Evolutionary conservation across 2,113 vertebrate genomes (phyloP), one percentile per base, ranked within the genome.

Genomic region (Ancistrus triradiatus): DNA sequence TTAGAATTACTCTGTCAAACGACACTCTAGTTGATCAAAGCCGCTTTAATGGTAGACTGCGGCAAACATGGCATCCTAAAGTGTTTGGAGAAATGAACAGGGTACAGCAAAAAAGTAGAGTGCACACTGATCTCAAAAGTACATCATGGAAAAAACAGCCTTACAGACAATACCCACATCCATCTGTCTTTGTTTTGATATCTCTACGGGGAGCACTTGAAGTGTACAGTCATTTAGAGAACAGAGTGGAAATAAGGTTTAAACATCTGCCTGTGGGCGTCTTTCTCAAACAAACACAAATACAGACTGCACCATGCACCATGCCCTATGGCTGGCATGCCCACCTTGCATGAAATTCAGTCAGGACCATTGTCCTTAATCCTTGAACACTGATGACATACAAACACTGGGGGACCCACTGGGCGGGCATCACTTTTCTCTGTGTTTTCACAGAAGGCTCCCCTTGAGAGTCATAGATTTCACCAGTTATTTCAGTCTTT

Each of bases 401-500:
- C 44, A 56, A 77, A 68, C 58, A 68, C 73, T 69, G 1, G 1
- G 69, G 47, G 58, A 48, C 75, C 68, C 58, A 67, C 77, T 78
- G 76, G 70, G 75, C 52, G 70, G 11, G 35, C 47, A 66, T 75
- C 78, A 76, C 78, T 77, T 80, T 83, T 82, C 49, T 79, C 76
- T 82, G 66, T 79, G 68, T 75, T 75, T 77, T 60, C 83, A 85
- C 84, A 85, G 86, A 75, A 19, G 63, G 66, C 66, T 59, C 71
- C 75, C 83, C 80, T 19, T 47, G 80, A 86, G 83, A 82, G 80
- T 68, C 81, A 75, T 80, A 80, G 77, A 82, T 81, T 84, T 83
- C 74, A 77, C 63, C 56, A 9, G 81, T 81, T 87, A 86, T 89
- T 87, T 85, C 33, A 15, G 84, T 78, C 80, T 74, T 85, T 85